Evolutionary conservation across 2,888 invertebrate genomes (phyloP), one percentile per base, ranked within the genome.

Genomic region (Diogma glabrata): DNA sequence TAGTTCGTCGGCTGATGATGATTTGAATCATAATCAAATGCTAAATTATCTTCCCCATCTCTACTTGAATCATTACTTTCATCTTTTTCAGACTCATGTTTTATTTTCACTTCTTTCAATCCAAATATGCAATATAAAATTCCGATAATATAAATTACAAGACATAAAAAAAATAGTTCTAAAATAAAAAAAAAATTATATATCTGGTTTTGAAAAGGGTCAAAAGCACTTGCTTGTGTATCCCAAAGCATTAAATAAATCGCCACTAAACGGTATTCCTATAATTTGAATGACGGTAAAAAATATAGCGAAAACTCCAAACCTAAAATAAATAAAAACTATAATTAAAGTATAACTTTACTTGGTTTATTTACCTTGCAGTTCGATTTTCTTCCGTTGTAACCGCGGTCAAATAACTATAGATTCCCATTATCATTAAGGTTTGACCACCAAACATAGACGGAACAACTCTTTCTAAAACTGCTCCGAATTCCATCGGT

Each of bases 251-350:
- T 60, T 59, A 26, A 63, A 64, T 4, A 70, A 55, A 2, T 60
- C 55, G 49, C 70, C 70, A 58, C 67, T 66, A 4, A 66, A 55
- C 1, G 67, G 66, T 22, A 64, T 57, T 1, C 67, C 67, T 16
- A 67, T 56, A n/a, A 69, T 64, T 0, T 67, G 67, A 17, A 66
- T 59, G 2, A 64, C 63, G 0, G 63, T 67, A 0, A 65, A 54
- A 47, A 67, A 67, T 63, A 67, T 66, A 8, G 67, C 66, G 53
- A 70, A 69, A 33, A 69, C 67, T 4, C 70, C 70, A 57, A 67
- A 70, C 24, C 65, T 64, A 16, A 24, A 52, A 30, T 8, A 17
- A 47, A 24, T 24, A 14, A 33, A 12, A 33, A 33, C 12, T 12
- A 33, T 8, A 36, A 36, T 36, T 4, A 36, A 36, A 14, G 9